Evolutionary conservation across 1,140 invertebrate species (phyloP).

Genomic region (Nymphalis io): DNA sequence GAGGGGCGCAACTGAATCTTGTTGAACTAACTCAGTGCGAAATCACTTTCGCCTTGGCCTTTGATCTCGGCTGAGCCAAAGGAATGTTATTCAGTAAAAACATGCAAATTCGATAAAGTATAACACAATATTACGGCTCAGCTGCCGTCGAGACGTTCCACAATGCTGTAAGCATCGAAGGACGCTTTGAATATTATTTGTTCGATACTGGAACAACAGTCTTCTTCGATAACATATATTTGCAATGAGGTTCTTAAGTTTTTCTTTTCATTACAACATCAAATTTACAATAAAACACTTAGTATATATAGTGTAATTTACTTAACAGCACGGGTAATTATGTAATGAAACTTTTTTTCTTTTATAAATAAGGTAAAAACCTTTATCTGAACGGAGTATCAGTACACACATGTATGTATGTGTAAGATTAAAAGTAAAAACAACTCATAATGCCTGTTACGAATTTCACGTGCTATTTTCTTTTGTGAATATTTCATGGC

Average conservation of each 20-base stretch:
- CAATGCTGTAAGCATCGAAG: slow-evolving; percentile 49
- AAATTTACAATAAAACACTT: slow-evolving; percentile 2
- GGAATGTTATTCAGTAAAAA: slow-evolving; percentile 81
- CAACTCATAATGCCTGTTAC: slow-evolving; percentile 15
- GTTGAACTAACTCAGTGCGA: slow-evolving; percentile 78
- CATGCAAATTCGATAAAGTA: slow-evolving; percentile 81
- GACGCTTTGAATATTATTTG: slow-evolving; percentile 65
- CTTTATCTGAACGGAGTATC: too few relatives aligned
- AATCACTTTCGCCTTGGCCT: slow-evolving; percentile 77
- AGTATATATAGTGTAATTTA: too few relatives aligned
- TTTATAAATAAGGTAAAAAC: too few relatives aligned
- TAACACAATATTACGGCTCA: slow-evolving; percentile 78
- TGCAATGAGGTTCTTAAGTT: not conserved
- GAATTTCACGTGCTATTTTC: slow-evolving; percentile 39
- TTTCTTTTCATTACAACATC: not conserved
- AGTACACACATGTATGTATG: not conserved
- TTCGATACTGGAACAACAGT: slow-evolving; percentile 29
- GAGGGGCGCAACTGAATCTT: slow-evolving; percentile 73
- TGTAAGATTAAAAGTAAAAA: slow-evolving; percentile 17
- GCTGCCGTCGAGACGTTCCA: slow-evolving; percentile 53
- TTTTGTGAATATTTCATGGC: slow-evolving; percentile 57
- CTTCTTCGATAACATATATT: slow-evolving; percentile 14
- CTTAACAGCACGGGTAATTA: too few relatives aligned
- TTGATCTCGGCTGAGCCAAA: slow-evolving; percentile 78
- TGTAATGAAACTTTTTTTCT: too few relatives aligned